These are phyloP conservation scores for Aurelia sp. DNA, from an alignment of 30 jellyfish, hydroid and myxozoan genomes.

Conservation along the genomic window DNA sequence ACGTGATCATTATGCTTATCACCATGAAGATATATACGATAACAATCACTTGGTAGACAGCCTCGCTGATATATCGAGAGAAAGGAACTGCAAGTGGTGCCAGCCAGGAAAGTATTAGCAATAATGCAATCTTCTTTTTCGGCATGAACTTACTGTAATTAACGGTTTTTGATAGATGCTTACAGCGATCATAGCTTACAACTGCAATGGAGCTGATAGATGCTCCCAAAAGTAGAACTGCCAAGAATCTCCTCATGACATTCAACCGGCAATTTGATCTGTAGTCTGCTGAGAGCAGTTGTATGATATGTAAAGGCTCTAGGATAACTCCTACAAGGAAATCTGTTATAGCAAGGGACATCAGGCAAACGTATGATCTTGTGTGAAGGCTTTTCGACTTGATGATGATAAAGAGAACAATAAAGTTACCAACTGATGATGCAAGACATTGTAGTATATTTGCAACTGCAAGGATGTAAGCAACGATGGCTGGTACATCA, in stretches of 20 bases:
- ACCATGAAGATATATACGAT: neutral
- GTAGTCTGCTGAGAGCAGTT: slow-evolving; percentile 5
- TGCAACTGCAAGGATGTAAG: slow-evolving; percentile 25
- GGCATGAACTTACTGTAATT: slow-evolving; percentile 46
- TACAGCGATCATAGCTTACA: slow-evolving; percentile 59
- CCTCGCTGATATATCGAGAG: neutral
- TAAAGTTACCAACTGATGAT: slow-evolving; percentile 41
- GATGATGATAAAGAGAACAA: slow-evolving; percentile 12
- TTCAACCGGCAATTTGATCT: slow-evolving; percentile 24
- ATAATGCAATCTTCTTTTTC: neutral
- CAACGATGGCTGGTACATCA: too few species aligned
- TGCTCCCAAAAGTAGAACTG: slow-evolving; percentile 50
- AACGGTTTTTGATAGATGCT: slow-evolving; percentile 18
- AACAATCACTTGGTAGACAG: neutral
- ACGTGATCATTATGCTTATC: neutral
- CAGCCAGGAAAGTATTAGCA: slow-evolving; percentile 46
- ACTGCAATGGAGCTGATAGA: slow-evolving; percentile 57
- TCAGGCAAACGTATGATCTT: slow-evolving; percentile 8
- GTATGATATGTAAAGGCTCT: slow-evolving; percentile 29
- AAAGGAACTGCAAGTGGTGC: slow-evolving; percentile 23
- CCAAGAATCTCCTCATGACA: slow-evolving; percentile 31
- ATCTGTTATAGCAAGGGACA: slow-evolving; percentile 70
- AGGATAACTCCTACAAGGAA: slow-evolving; percentile 54
- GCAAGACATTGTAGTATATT: neutral
- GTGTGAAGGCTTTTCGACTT: slow-evolving; percentile 11